A percentile compares a stretch with the other conserved stretches of the same genome.
phyloP scores from a whole-genome alignment of 2,797 vertebrate genomes.

The Gephyroberyx darwinii region DNA sequence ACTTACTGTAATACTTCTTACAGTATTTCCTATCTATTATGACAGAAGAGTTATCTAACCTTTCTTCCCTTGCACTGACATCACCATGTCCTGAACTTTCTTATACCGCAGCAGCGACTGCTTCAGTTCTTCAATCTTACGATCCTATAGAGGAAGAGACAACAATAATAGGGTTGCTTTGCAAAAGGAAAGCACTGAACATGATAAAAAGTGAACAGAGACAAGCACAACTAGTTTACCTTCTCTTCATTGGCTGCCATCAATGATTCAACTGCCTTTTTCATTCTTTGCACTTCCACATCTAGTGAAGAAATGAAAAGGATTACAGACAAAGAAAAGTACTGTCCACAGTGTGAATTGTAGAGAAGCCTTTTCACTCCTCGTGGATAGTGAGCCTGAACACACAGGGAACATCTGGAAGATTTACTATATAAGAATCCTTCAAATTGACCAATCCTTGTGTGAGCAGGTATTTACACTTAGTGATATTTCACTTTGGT shows the following conservation, averaged over 20 bases:
- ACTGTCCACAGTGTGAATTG: neutral
- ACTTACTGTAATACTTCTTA: neutral
- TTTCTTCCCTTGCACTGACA: constrained; percentile 90
- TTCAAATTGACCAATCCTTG: neutral
- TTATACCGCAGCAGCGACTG: constrained; percentile 92
- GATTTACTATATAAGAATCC: neutral
- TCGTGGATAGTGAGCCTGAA: constrained; percentile 15
- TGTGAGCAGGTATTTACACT: constrained; percentile 21
- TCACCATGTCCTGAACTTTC: constrained; percentile 94
- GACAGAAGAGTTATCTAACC: constrained; percentile 69
- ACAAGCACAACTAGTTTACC: constrained; percentile 75
- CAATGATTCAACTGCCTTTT: constrained; percentile 94
- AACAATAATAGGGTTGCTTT: neutral
- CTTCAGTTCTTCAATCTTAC: constrained; percentile 95
- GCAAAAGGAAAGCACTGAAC: neutral
- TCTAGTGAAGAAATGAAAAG: constrained; percentile 78
- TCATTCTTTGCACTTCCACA: constrained; percentile 97
- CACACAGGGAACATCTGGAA: constrained; percentile 15
- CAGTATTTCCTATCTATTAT: neutral
- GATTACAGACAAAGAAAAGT: constrained; percentile 11
- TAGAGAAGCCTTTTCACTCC: neutral
- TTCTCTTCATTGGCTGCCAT: constrained; percentile 98
- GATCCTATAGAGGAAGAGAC: constrained; percentile 82
- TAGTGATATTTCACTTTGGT: constrained; percentile 20
- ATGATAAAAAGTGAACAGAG: neutral